phyloP scores from a whole-genome alignment of 2,797 vertebrate genomes.

The Coregonus sp. region DNA sequence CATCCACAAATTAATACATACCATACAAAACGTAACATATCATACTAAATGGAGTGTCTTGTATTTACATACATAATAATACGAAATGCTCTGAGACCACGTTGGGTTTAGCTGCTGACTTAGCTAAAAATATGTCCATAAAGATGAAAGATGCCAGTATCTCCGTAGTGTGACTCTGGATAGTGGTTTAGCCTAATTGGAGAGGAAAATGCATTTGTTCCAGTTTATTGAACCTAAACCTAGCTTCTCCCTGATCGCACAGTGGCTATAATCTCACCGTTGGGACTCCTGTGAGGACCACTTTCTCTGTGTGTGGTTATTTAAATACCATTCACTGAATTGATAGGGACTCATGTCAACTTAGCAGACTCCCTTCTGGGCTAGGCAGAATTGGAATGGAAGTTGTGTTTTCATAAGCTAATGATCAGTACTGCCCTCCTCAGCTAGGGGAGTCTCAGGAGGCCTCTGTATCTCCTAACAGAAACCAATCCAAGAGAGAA shows the following conservation, averaged over 20 bases:
- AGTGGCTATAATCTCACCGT: slow-evolving; percentile 57
- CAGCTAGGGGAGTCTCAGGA: slow-evolving; percentile 31
- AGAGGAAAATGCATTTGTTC: slow-evolving; percentile 63
- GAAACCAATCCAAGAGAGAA: slow-evolving; percentile 20
- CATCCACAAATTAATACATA: no score
- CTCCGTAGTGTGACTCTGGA: slow-evolving; percentile 28
- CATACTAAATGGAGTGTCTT: no score
- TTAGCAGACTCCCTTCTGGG: slow-evolving; percentile 39
- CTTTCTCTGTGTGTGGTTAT: slow-evolving; percentile 59
- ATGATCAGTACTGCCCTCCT: slow-evolving; percentile 48
- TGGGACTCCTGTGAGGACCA: slow-evolving; percentile 62
- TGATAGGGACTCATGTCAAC: slow-evolving; percentile 32
- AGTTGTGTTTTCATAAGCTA: slow-evolving; percentile 64
- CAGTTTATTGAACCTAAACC: slow-evolving; percentile 65
- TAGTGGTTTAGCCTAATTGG: slow-evolving; percentile 54
- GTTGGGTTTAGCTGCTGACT: slow-evolving; percentile 45
- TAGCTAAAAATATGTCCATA: slow-evolving; percentile 55
- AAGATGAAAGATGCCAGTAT: slow-evolving; percentile 49
- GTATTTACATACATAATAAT: no score
- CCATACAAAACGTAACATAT: no score
- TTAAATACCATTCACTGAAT: slow-evolving; percentile 60
- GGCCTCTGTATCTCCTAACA: slow-evolving; percentile 4
- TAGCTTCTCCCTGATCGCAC: slow-evolving; percentile 54
- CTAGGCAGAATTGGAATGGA: slow-evolving; percentile 44
- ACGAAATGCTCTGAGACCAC: not conserved